Evolutionary conservation across 2,113 vertebrate species (phyloP), one percentile per base, ranked within the genome.

Genomic region (Ivindomyrus marchei): DNA sequence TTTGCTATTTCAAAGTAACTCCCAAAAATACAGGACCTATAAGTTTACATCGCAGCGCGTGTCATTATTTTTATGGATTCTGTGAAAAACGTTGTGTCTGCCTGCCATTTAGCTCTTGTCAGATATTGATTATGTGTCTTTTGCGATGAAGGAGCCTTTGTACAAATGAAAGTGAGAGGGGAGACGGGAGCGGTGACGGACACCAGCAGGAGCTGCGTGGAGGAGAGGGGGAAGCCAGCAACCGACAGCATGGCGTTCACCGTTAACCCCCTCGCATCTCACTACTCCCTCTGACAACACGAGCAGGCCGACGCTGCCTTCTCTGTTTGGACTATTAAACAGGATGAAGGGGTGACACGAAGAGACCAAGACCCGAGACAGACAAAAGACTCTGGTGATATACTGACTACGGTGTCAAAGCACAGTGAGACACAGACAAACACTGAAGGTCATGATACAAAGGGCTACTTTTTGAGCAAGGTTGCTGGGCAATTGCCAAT

Each of bases 91-190:
- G 87, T 58, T 70, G 58, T 1, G 15, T 86, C 86, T 62, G 83
- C 21, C 85, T 62, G 83, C 47, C 89, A 52, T 90, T 88, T 83
- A 58, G 31, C 31, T 27, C 47, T 85, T 31, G 89, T 45, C 85
- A 87, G 17, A 87, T 90, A 36, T 90, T 70, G 66, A 90, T 87
- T 88, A 21, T 27, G 85, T 87, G 85, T 87, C 85, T 87, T 87
- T n/a, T 8, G 8, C 52, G 46, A n/a, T 50, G 36, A 47, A 36
- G 24, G 31, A 31, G 45, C 24, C 58, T 42, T 90, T 56, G 42
- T 50, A 42, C 31, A 70, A 49, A 87, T 45, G 31, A 70, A 80
- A 45, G 17, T 31, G 31, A n/a, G 31, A 56, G n/a, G 45, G 56
- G 17, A 39, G 84, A 56, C 5, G 47, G 4, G 13, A 53, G 5